Conservation (phyloP, 1,140 invertebrate species). For the Megathymus violae region DNA sequence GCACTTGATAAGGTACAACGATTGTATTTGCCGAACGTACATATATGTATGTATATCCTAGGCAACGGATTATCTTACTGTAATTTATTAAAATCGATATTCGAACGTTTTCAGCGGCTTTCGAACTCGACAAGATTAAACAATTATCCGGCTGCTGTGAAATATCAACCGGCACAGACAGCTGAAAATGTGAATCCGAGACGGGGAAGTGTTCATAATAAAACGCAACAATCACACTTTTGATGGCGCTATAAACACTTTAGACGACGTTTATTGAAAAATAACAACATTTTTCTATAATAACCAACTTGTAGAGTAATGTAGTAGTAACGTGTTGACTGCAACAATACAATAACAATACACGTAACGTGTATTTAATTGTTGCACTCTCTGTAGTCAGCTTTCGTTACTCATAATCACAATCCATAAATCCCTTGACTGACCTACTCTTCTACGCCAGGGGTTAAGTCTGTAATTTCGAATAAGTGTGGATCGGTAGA, state of each 20-base stretch:
- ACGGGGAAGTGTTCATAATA: not conserved
- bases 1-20: too few species aligned
- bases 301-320: not conserved
- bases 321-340: too few species aligned
- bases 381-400: too few species aligned
- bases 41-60: too few species aligned
- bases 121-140: not conserved
- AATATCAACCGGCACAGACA: not conserved
- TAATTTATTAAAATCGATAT: not conserved
- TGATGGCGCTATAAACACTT: not conserved
- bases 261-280: not conserved
- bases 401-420: too few species aligned
- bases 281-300: not conserved
- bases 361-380: not conserved
- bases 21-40: too few species aligned
- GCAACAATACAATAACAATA: too few species aligned
- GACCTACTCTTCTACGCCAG: too few species aligned
- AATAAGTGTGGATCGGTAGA: too few species aligned
- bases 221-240: not conserved
- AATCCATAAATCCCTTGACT: too few species aligned
- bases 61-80: too few species aligned
- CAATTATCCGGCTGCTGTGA: not conserved
- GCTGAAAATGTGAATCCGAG: not conserved
- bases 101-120: not conserved
- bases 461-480: too few species aligned